These are phyloP conservation scores for Halocynthia aurantium DNA, from an alignment of 23 tunicate species.

Conservation along the genomic window DNA sequence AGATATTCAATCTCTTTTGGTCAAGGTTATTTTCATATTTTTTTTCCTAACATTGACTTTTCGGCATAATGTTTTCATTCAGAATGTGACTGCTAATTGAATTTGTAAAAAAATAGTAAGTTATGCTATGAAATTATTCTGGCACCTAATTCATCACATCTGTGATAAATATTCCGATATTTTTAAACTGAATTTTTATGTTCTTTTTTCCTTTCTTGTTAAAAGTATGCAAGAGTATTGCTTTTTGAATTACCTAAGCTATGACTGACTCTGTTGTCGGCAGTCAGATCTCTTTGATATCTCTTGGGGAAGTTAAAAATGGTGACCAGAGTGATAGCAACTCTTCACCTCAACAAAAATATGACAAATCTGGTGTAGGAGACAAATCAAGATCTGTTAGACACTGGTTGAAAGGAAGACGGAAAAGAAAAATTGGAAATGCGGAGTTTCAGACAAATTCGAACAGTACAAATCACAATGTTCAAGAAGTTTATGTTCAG, in stretches of 20 bases:
- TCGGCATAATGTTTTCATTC: no score
- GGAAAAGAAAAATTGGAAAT: neutral
- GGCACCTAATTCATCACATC: neutral
- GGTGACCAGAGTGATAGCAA: neutral
- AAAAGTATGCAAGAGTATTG: no score
- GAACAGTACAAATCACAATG: no score
- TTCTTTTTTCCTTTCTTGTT: neutral
- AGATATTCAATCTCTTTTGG: no score
- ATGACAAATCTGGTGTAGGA: neutral
- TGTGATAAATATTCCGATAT: neutral
- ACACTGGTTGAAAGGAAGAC: neutral
- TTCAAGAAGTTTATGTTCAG: no score
- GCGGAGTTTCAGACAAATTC: no score
- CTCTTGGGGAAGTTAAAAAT: neutral
- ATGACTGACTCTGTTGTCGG: neutral
- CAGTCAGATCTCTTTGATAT: slow-evolving; percentile 5
- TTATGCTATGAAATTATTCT: neutral
- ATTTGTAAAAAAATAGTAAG: neutral
- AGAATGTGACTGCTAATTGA: no score
- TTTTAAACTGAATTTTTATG: neutral
- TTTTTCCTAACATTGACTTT: no score
- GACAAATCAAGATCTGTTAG: neutral
- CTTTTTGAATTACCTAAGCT: neutral
- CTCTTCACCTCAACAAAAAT: neutral
- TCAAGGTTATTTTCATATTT: no score